Conservation (phyloP, 2,797 vertebrate species). For the Sarcophilus harrisii region DNA sequence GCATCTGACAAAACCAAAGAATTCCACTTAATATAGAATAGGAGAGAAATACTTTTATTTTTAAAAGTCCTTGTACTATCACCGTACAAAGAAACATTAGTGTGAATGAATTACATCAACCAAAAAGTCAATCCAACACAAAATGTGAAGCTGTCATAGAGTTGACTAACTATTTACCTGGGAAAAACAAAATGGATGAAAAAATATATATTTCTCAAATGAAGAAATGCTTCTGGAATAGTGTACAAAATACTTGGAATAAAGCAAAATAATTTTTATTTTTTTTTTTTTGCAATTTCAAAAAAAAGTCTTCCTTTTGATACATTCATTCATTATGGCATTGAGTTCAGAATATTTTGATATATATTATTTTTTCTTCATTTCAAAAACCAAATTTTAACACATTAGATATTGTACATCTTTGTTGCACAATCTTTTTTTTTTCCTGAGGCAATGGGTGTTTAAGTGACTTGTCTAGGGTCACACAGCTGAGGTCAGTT, state of each 20-base stretch:
- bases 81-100: background rate
- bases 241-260: background rate
- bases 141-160: background rate
- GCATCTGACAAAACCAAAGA: constrained; percentile 71
- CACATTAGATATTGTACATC: background rate
- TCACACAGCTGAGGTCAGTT: too few relatives aligned
- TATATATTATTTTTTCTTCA: background rate
- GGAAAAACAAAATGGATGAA: background rate
- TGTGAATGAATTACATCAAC: background rate
- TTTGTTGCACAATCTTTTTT: background rate
- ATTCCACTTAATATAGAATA: constrained; percentile 59
- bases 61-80: background rate
- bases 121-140: background rate
- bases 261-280: background rate
- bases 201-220: background rate
- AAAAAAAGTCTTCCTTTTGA: background rate
- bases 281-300: background rate
- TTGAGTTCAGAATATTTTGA: background rate
- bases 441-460: too few relatives aligned
- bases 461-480: too few relatives aligned
- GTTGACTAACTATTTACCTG: background rate
- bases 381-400: background rate
- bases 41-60: background rate
- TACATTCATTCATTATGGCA: background rate
- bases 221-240: background rate